A percentile compares a stretch with the other conserved stretches of the same genome.
Evolutionary conservation across 2,113 vertebrate species (phyloP).

Genomic region (Cacatua alba): DNA sequence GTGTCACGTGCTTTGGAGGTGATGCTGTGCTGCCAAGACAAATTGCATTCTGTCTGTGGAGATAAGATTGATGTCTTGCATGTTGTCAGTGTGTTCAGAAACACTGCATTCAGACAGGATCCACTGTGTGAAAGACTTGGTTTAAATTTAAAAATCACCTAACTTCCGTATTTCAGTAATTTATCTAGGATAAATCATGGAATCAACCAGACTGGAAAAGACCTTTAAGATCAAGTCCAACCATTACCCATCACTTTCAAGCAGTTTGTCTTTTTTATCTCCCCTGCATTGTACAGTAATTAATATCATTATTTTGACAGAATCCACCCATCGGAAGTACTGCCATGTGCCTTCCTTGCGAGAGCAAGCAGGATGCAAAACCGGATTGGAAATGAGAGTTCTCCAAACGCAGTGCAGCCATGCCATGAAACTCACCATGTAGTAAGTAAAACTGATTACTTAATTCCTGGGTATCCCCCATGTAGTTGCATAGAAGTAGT

Average conservation of each 20-base stretch:
- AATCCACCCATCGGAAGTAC: not conserved
- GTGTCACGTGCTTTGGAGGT: not conserved
- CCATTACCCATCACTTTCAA: not conserved
- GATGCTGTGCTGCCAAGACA: not conserved
- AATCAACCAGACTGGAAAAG: not conserved
- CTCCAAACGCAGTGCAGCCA: not conserved
- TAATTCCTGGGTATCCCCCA: not conserved
- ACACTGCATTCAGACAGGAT: not conserved
- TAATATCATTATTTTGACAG: slow-evolving; percentile 3
- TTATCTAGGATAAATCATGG: not conserved
- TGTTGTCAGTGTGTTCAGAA: not conserved
- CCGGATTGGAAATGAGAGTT: not conserved
- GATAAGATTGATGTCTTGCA: not conserved
- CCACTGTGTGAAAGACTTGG: not conserved
- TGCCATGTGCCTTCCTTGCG: not conserved
- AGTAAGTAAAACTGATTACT: not conserved
- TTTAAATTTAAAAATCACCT: not conserved
- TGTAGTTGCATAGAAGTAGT: not conserved
- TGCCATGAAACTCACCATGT: not conserved
- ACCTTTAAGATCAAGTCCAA: not conserved
- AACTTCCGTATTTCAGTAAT: not conserved
- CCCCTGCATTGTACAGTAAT: not conserved
- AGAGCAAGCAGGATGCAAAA: not conserved
- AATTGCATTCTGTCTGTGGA: not conserved
- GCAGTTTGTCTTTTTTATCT: not conserved